phyloP scores from a whole-genome alignment of 2,797 vertebrate genomes.

The Podarcis lilfordi region DNA sequence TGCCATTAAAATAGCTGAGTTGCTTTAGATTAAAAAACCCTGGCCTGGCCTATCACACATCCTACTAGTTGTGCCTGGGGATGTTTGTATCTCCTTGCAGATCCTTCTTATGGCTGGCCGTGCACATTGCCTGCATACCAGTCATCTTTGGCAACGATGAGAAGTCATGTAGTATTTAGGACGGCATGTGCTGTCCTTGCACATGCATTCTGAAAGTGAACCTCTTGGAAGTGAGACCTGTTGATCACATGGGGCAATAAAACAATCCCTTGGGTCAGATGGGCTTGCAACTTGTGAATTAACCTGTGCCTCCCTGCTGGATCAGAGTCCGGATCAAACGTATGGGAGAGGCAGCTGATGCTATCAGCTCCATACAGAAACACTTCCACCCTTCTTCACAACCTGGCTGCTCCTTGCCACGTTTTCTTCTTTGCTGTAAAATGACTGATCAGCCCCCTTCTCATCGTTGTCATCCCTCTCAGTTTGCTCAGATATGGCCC shows the following conservation, averaged over 20 bases:
- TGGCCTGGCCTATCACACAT: slow-evolving; percentile 53
- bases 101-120: slow-evolving; percentile 55
- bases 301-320: slow-evolving; percentile 45
- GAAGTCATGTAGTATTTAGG: slow-evolving; percentile 28
- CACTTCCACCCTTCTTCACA: neutral
- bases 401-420: neutral
- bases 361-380: neutral
- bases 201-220: slow-evolving; percentile 25
- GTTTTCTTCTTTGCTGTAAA: neutral
- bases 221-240: neutral
- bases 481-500: too few species aligned
- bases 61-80: slow-evolving; percentile 49
- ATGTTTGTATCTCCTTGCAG: slow-evolving; percentile 68
- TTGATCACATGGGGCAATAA: slow-evolving; percentile 49
- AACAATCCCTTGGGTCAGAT: slow-evolving; percentile 50
- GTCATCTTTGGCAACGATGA: slow-evolving; percentile 20
- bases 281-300: slow-evolving; percentile 60
- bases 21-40: slow-evolving; percentile 42
- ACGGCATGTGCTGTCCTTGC: slow-evolving; percentile 47
- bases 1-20: slow-evolving; percentile 34
- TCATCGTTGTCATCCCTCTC: neutral
- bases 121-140: slow-evolving; percentile 21
- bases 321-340: slow-evolving; percentile 54
- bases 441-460: neutral
- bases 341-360: slow-evolving; percentile 16